Base-by-base conservation (phyloP, 2,888 invertebrate species). In the Vanessa cardui region DNA sequence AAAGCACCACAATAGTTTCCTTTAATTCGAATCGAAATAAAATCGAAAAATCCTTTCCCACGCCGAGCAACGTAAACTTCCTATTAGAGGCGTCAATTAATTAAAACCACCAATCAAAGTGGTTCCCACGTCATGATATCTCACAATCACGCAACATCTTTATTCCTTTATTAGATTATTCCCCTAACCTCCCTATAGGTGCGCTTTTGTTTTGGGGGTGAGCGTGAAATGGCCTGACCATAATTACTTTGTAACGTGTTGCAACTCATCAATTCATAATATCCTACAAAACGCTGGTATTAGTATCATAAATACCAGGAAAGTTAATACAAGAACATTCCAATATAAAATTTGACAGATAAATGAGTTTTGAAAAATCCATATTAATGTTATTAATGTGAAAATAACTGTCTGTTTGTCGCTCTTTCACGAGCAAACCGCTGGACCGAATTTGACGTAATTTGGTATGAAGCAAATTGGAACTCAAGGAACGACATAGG, bases 71-170 rank as follows among this genome's bases (percentile, higher is more conserved):
- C 80, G 81, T 79, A 79, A 76, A 79, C 77, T 80, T 74, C 76
- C 74, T 77, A 83, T 80, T 82, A 82, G 80, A 78, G 75, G 78
- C 78, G 77, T 87, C 87, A 90, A 91, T 90, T 92, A 92, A 92
- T 92, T 88, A 90, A 87, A 80, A 77, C 77, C 78, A 83, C 83
- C 87, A 90, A 91, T 89, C 88, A 91, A 92, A 89, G 90, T 87
- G 85, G 77, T 91, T 91, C 90, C 90, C 89, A 89, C 88, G 88
- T 81, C 80, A 81, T 88, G 89, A 91, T 92, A 90, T 87, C 90
- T 86, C 81, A 75, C 87, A 91, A 92, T 92, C 92, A 92, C 91
- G 92, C 92, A 92, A 92, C 91, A 92, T 92, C 92, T 92, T 92
- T 85, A 92, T 89, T 84, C 84, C 78, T 83, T 86, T 86, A 87